Evolutionary conservation across 2,113 vertebrate genomes (phyloP), one percentile per base, ranked within the genome.

Genomic region (Corydoras maculifer): DNA sequence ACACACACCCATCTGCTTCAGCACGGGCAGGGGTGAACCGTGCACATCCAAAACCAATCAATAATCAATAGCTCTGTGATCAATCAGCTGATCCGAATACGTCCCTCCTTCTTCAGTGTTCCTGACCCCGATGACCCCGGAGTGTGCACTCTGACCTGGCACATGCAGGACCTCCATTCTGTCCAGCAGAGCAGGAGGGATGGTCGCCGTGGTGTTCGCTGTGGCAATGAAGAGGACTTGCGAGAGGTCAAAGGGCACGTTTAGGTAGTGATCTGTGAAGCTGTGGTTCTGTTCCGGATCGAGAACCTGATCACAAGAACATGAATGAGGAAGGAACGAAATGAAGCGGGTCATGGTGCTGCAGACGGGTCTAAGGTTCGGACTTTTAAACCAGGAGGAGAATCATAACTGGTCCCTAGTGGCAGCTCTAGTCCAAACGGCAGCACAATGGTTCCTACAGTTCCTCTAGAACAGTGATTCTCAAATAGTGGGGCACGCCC

Each of bases 201-300:
- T 97, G 11, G 93, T 95, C 0, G 94, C 91, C 0, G 91, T 98
- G 2, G 90, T 93, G 79, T 99, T 99, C 58, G 97, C 97, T 0
- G 96, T 99, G 55, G 96, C 95, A 48, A 99, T 98, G 65, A 99
- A 99, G 58, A 99, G 93, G 55, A 99, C 97, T 87, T 99, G 97
- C 32, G 96, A 99, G 76, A 99, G 91, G 85, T 99, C 96, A 77
- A 98, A 99, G 72, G 96, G 88, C 68, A 99, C 94, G 0, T 99
- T 99, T 14, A 99, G 89, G 82, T 98, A 98, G 83, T 98, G 96
- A 75, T 99, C 95, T 0, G 95, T 98, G 87, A 99, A 99, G 84
- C 92, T 93, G 85, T 98, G 94, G 81, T 99, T 99, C 81, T 99
- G 97, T 78, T 99, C 97, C 0, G 96, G 95, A 84, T 99, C 97